These are phyloP conservation scores for Sthenelais limicola DNA, from an alignment of 2,888 invertebrate genomes.

Conservation along the genomic window DNA sequence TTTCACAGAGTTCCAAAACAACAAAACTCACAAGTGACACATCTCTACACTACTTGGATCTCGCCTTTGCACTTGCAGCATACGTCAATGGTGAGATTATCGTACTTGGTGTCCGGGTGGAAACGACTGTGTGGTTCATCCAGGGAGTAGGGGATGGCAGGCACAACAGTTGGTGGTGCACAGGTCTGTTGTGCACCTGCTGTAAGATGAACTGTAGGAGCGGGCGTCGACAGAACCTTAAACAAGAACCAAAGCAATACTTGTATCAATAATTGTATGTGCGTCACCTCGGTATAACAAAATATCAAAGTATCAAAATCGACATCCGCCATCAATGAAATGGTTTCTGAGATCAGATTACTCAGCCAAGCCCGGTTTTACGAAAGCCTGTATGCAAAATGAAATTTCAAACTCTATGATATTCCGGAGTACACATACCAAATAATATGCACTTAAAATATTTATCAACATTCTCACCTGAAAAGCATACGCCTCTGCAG, in stretches of 20 bases:
- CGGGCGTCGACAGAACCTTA: constrained; percentile 33
- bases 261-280: too few relatives aligned
- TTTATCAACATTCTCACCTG: constrained; percentile 64
- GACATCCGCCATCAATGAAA: too few relatives aligned
- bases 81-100: constrained; percentile 67
- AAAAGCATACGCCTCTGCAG: constrained; percentile 64
- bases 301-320: too few relatives aligned
- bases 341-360: too few relatives aligned
- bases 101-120: constrained; percentile 63
- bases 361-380: too few relatives aligned
- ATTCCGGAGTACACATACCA: too few relatives aligned
- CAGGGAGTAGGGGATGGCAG: not conserved
- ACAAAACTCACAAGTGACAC: not conserved
- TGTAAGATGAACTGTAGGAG: not conserved
- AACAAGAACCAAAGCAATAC: too few relatives aligned
- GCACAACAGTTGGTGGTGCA: not conserved
- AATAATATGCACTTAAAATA: too few relatives aligned
- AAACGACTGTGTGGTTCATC: constrained; percentile 54
- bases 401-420: not conserved
- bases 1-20: not conserved
- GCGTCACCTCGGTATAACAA: too few relatives aligned
- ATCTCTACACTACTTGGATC: constrained; percentile 56
- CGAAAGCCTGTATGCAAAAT: too few relatives aligned
- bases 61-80: constrained; percentile 67
- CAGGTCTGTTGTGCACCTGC: not conserved